Percentiles rank a stretch among this genome's conserved stretches.
phyloP scores from a whole-genome alignment of 2,113 vertebrate species.

The Mormyrus lacerda region DNA sequence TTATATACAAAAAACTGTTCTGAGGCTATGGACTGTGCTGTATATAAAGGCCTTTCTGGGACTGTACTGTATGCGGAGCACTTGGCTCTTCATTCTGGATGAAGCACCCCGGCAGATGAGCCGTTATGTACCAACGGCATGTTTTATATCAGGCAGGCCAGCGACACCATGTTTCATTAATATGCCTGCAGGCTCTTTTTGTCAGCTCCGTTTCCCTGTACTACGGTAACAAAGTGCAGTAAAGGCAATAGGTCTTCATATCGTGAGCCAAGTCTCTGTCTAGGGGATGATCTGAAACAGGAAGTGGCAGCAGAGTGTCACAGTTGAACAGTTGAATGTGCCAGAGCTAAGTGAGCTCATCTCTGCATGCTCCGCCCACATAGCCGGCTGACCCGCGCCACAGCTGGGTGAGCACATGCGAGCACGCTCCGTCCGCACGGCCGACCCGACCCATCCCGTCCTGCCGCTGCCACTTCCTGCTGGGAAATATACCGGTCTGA shows the following conservation, averaged over 20 bases:
- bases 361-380: not conserved
- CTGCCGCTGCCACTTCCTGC: not conserved
- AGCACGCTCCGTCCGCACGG: not conserved
- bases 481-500: not conserved
- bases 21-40: not conserved
- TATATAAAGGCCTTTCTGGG: not conserved
- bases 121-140: not conserved
- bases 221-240: not conserved
- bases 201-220: not conserved
- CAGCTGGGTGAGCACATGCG: not conserved
- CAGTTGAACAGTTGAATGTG: not conserved
- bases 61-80: not conserved
- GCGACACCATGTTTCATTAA: not conserved
- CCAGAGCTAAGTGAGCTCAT: not conserved
- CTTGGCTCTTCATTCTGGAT: not conserved
- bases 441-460: not conserved
- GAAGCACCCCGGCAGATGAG: not conserved
- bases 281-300: not conserved
- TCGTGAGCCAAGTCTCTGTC: not conserved
- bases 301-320: slow-evolving; percentile 4
- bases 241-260: not conserved
- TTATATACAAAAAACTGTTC: no score
- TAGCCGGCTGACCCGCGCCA: not conserved
- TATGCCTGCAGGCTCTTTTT: not conserved
- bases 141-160: not conserved